Evolutionary conservation across 2,888 invertebrate genomes (phyloP).

Genomic region (Hirtodrosophila duncani): DNA sequence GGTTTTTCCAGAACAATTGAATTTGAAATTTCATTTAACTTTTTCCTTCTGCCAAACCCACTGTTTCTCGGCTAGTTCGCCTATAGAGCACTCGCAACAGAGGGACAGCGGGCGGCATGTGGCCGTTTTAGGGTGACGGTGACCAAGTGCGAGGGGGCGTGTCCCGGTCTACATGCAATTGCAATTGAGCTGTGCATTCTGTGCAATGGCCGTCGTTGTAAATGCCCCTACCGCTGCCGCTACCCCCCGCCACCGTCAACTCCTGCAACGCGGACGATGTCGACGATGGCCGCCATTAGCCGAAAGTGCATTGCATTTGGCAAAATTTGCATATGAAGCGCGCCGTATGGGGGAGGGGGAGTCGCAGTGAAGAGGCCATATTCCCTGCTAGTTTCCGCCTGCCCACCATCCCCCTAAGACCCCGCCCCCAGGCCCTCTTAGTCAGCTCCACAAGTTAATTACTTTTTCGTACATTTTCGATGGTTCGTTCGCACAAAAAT

Average conservation of each 20-base stretch:
- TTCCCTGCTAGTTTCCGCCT: neutral
- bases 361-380: neutral
- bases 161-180: constrained; percentile 53
- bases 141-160: constrained; percentile 29
- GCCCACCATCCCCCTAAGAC: neutral
- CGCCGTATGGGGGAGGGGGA: constrained; percentile 8
- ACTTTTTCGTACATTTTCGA: constrained; percentile 70
- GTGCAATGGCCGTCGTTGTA: constrained; percentile 51
- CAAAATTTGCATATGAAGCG: constrained; percentile 65
- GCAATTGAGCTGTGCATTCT: constrained; percentile 53
- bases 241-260: constrained; percentile 26
- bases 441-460: constrained; percentile 59
- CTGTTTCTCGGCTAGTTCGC: too few relatives aligned
- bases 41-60: too few relatives aligned
- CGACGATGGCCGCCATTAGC: constrained; percentile 60
- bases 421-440: constrained; percentile 1
- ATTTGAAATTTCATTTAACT: too few relatives aligned
- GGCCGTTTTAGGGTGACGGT: constrained; percentile 1
- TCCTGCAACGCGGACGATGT: constrained; percentile 15
- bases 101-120: constrained; percentile 2
- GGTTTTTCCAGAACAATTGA: too few relatives aligned
- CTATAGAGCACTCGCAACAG: neutral
- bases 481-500: constrained; percentile 54
- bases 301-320: constrained; percentile 67
- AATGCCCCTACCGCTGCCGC: too few relatives aligned